Conservation (phyloP, 2,113 vertebrate species). For the Oncorhynchus nerka region DNA sequence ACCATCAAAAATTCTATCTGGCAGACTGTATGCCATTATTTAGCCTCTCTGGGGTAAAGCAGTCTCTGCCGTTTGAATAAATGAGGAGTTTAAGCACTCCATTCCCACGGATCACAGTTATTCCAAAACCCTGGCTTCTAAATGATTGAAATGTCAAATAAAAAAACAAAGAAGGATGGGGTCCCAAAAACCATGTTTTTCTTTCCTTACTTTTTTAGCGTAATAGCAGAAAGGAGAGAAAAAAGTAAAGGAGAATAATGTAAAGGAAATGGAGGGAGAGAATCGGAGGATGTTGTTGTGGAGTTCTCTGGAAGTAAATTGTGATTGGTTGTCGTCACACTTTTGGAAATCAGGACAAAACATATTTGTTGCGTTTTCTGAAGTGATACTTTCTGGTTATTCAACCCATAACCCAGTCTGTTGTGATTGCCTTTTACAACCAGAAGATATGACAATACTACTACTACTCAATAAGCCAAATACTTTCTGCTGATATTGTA, state of each 20-base stretch:
- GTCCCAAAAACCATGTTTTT: not conserved
- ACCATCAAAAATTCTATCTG: slow-evolving; percentile 66
- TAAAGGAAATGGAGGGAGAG: not conserved
- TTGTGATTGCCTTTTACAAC: not conserved
- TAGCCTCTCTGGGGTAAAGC: slow-evolving; percentile 54
- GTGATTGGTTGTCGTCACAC: not conserved
- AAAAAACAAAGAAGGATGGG: slow-evolving; percentile 38
- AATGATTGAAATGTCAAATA: slow-evolving; percentile 60
- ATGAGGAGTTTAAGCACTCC: slow-evolving; percentile 48
- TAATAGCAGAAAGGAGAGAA: not conserved
- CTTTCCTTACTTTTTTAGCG: not conserved
- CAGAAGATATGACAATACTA: not conserved
- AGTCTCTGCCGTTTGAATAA: slow-evolving; percentile 59
- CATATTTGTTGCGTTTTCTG: not conserved
- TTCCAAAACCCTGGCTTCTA: slow-evolving; percentile 42
- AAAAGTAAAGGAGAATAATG: not conserved
- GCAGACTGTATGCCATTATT: slow-evolving; percentile 60
- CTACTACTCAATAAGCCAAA: slow-evolving; percentile 9
- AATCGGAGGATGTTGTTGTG: too few species aligned
- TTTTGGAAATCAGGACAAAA: not conserved
- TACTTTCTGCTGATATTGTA: slow-evolving; percentile 62
- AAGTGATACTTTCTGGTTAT: not conserved
- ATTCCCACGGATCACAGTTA: slow-evolving; percentile 38
- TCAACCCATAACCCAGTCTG: not conserved
- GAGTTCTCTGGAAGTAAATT: not conserved